These are phyloP conservation scores for Hypselothyrea guttata DNA, from an alignment of 2,888 invertebrate species.

Conservation along the genomic window DNA sequence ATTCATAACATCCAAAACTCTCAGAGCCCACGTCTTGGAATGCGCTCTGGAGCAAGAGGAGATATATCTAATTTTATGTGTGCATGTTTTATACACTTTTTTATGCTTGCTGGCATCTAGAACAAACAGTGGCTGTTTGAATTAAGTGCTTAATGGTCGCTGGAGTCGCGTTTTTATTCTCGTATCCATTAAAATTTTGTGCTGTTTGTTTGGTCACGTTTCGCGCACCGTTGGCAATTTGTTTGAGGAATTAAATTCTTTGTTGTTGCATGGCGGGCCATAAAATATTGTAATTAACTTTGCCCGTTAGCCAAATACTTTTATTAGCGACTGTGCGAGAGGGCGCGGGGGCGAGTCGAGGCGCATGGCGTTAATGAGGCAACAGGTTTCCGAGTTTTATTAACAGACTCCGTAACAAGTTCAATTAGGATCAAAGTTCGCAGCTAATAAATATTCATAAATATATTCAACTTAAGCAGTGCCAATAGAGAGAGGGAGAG, in stretches of 20 bases:
- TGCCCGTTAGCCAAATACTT: conserved; percentile 44
- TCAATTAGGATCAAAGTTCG: conserved; percentile 38
- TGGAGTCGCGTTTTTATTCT: conserved; percentile 17
- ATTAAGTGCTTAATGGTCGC: conserved; percentile 12
- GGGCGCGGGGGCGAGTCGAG: too few relatives aligned
- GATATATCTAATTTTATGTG: too few relatives aligned
- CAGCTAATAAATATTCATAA: conserved; percentile 70
- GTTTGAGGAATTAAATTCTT: conserved; percentile 43
- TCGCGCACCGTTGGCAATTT: conserved; percentile 41
- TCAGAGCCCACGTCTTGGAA: too few relatives aligned
- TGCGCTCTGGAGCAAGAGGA: too few relatives aligned
- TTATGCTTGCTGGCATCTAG: too few relatives aligned
- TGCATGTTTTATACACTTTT: too few relatives aligned
- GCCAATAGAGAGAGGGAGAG: background rate
- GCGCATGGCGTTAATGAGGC: conserved; percentile 58
- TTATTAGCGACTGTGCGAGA: conserved; percentile 16
- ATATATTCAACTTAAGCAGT: conserved; percentile 30
- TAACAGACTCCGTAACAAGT: conserved; percentile 25
- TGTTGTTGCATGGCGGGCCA: conserved; percentile 25
- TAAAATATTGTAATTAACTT: conserved; percentile 70
- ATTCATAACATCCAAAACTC: too few relatives aligned
- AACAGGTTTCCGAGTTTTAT: conserved; percentile 57
- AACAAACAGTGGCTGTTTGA: background rate
- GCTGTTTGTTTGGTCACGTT: conserved; percentile 39
- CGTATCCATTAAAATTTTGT: conserved; percentile 20